Evolutionary conservation across 2,888 invertebrate genomes (phyloP), one percentile per base, ranked within the genome.

Genomic region (Dynastes grantii): DNA sequence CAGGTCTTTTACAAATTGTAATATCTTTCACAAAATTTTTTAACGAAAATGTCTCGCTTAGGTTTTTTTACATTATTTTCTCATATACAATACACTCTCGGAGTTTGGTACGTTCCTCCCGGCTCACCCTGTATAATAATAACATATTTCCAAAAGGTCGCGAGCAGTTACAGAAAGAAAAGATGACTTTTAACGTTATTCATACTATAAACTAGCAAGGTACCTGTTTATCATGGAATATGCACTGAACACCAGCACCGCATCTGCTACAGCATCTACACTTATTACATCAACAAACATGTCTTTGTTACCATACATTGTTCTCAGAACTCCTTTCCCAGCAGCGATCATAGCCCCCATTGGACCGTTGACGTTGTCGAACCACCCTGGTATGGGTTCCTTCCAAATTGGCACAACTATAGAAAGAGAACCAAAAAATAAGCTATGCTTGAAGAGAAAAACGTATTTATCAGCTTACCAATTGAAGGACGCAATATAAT

Each of bases 311-410:
- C 96, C 96, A 87, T 95, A 95, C 95, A 97, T 96, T 0, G 95
- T 93, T n/a, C 97, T 91, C 80, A 97, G 92, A 0, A 97, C 95
- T 0, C 97, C 97, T 87, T 97, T 97, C 8, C 97, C 96, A 8
- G 95, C 95, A 3, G 93, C 94, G 76, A 94, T 95, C 2, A 97
- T 89, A 0, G 96, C 89, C 5, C 97, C 97, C 0, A 95, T 94
- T 0, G 97, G 97, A n/a, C 97, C 97, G 85, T 97, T 97, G 77
- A 96, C 94, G 85, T 97, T 98, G 87, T 98, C 97, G 0, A 96
- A 96, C 97, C 97, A 96, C 3, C 96, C 97, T 0, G 95, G 95
- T 0, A 95, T 85, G 0, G 96, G 96, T 80, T 95, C 95, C 85
- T 92, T 93, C 95, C 95, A 95, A 58, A 95, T 92, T 1, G 97